A percentile compares a stretch with the other conserved stretches of the same genome.
Evolutionary conservation across 2,113 vertebrate species (phyloP).

Genomic region (Triplophysa tibetana): DNA sequence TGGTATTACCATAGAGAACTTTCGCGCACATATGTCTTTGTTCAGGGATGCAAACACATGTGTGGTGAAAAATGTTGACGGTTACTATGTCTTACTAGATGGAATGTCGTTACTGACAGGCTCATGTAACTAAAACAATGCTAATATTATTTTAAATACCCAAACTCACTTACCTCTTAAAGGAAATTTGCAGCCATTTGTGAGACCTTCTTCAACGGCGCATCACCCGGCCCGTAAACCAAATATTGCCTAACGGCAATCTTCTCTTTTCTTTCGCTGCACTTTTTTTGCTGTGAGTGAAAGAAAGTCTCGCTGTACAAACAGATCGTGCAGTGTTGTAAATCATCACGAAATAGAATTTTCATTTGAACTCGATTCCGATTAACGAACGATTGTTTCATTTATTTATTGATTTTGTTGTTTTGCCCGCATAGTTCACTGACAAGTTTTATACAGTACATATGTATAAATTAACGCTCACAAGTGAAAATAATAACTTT

Average conservation of each 20-base stretch:
- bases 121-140: slow-evolving; percentile 3
- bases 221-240: background rate
- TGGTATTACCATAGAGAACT: slow-evolving; percentile 12
- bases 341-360: too few relatives aligned
- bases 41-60: background rate
- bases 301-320: too few relatives aligned
- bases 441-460: too few relatives aligned
- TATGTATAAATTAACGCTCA: too few relatives aligned
- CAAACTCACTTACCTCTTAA: background rate
- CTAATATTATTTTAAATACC: slow-evolving; percentile 2
- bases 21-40: background rate
- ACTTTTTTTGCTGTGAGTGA: too few relatives aligned
- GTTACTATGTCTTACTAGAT: background rate
- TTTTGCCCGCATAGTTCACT: background rate
- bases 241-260: too few relatives aligned
- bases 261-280: too few relatives aligned
- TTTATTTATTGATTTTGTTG: too few relatives aligned
- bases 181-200: slow-evolving; percentile 3
- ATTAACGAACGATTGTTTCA: background rate
- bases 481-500: too few relatives aligned
- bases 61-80: background rate
- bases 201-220: background rate
- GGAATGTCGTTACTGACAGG: background rate
- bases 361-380: background rate
- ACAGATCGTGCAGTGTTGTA: too few relatives aligned